Evolutionary conservation across 1,140 invertebrate genomes (phyloP).

Genomic region (Caenorhabditis inopinata): DNA sequence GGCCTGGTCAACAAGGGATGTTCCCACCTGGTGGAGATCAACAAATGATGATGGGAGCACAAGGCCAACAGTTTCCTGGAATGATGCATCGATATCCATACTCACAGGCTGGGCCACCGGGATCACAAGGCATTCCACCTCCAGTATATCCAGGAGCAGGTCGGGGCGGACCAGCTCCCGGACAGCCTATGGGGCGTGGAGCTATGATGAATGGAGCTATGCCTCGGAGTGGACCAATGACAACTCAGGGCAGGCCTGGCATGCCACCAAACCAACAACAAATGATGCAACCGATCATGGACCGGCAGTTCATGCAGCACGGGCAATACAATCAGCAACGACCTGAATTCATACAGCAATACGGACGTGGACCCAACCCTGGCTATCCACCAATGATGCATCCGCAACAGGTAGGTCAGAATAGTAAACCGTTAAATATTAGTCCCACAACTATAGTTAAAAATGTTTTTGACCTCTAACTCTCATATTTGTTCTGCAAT

Average conservation of each 20-base stretch:
- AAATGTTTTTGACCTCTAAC: too few relatives aligned
- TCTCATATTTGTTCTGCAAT: too few relatives aligned
- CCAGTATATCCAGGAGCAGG: conserved; percentile 3
- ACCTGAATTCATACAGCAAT: neutral
- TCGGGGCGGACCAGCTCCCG: neutral
- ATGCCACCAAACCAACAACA: conserved; percentile 8
- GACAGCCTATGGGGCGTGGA: conserved; percentile 28
- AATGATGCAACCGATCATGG: conserved; percentile 20
- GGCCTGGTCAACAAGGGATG: neutral
- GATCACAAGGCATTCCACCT: neutral
- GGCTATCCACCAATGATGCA: neutral
- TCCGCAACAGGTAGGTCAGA: neutral
- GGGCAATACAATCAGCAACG: neutral
- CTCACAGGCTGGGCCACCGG: neutral
- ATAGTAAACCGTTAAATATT: too few relatives aligned
- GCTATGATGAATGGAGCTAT: conserved; percentile 41
- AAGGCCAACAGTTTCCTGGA: neutral
- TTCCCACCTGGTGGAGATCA: conserved; percentile 10
- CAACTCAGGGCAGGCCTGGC: neutral
- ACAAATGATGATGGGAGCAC: conserved; percentile 28
- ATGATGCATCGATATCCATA: conserved; percentile 10
- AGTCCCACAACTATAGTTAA: too few relatives aligned
- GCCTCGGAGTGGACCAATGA: neutral
- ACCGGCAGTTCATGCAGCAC: conserved; percentile 4
- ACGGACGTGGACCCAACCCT: neutral